Evolutionary conservation across 2,113 vertebrate species (phyloP), one percentile per base, ranked within the genome.

Genomic region (Rhombomys opimus): DNA sequence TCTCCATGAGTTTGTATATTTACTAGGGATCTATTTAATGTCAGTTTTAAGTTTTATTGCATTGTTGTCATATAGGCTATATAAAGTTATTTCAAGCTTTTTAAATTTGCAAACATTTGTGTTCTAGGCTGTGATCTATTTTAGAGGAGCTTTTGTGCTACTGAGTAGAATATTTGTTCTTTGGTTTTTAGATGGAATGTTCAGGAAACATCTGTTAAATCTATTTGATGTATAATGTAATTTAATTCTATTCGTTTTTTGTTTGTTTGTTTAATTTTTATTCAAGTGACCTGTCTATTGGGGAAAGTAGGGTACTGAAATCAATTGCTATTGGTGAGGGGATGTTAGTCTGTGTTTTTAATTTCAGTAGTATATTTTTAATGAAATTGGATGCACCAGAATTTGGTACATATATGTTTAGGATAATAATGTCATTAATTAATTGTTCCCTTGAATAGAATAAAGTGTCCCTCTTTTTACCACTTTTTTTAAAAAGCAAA

Each of bases 401-500:
- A 70, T 15, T 35, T 70, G 68, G 32, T 70, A 6, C 68, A 70
- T 35, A 70, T 70, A 70, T 35, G 14, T 70, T 70, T 70, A 70
- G 68, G 68, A 70, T 32, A 70, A 32, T 70, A 70, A 70, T 72
- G 17, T n/a, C 68, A n/a, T 68, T 20, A 12, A 72, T n/a, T 72
- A 72, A 70, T 32, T 72, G 35, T n/a, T 72, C 35, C 35, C 68
- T 72, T 72, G 35, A 72, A 17, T 72, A 72, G 35, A n/a, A 72
- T n/a, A 15, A n/a, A 72, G 68, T 72, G 68, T 72, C 13, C 67
- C 30, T 70, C 32, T 15, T 25, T 90, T 89, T 73, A 4, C 23
- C 89, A 12, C 18, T 75, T 93, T 95, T 95, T 38, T 46, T 5
- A 46, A 52, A 85, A 93, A 87, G 9, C 7, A 94, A 73, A 81